Conservation (phyloP, 2,113 vertebrate genomes). For the Neopipo cinnamomea region DNA sequence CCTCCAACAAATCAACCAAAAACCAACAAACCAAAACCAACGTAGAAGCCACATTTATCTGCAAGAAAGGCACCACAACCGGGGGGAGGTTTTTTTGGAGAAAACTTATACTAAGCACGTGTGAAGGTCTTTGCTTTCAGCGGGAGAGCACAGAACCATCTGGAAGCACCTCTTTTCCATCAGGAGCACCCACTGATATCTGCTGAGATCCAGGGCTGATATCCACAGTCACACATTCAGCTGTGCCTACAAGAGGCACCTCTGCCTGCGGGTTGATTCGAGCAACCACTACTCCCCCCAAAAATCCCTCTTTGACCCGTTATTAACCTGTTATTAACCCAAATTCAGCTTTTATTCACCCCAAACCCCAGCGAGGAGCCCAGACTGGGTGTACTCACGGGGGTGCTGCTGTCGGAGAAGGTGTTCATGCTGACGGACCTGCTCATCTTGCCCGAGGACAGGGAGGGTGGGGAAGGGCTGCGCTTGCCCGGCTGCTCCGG, state of each 20-base stretch:
- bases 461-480: slow-evolving; percentile 84
- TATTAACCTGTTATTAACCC: not conserved
- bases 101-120: not conserved
- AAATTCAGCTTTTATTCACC: rapidly evolving
- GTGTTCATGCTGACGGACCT: slow-evolving; percentile 93
- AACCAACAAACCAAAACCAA: not conserved
- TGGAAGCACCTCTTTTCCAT: not conserved
- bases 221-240: rapidly evolving
- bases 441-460: slow-evolving; percentile 90
- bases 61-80: no score
- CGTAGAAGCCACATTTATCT: no score
- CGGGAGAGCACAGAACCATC: not conserved
- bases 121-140: not conserved
- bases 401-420: slow-evolving; percentile 90
- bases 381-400: slow-evolving; percentile 77
- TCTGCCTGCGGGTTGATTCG: not conserved
- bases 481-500: slow-evolving; percentile 76
- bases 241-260: not conserved
- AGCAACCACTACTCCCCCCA: rapidly evolving
- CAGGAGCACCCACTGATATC: not conserved
- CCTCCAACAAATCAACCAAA: not conserved
- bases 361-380: not conserved
- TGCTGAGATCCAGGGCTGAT: not conserved
- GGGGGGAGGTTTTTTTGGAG: rapidly evolving
- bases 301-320: not conserved